Evolutionary conservation across 2,113 vertebrate species (phyloP).

Genomic region (Suncus etruscus): DNA sequence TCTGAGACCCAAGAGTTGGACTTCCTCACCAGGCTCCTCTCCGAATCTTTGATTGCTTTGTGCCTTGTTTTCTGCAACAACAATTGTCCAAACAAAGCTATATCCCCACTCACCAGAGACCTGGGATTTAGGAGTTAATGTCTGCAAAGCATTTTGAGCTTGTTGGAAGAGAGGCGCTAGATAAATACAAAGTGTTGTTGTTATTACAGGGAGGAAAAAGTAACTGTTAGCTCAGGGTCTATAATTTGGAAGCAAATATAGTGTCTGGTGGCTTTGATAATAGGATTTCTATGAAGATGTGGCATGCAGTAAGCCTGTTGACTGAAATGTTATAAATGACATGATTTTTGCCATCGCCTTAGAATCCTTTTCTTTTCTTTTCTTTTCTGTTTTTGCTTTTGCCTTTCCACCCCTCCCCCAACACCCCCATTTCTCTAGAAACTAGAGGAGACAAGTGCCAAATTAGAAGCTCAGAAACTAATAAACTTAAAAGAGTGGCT

Average conservation of each 20-base stretch:
- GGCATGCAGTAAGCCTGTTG: conserved; percentile 70
- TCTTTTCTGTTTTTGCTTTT: conserved; percentile 38
- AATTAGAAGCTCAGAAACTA: conserved; percentile 41
- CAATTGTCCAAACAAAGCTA: background rate
- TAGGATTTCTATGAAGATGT: conserved; percentile 79
- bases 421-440: conserved; percentile 39
- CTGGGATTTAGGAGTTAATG: conserved; percentile 75
- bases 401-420: conserved; percentile 38
- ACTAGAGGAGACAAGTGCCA: conserved; percentile 38
- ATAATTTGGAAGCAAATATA: conserved; percentile 82
- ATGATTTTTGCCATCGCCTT: conserved; percentile 68
- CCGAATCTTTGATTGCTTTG: background rate
- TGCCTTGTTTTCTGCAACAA: background rate
- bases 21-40: background rate
- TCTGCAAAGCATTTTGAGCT: conserved; percentile 76
- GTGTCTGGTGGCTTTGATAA: conserved; percentile 81
- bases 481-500: conserved; percentile 26
- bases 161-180: conserved; percentile 78
- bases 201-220: conserved; percentile 82
- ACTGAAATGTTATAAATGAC: conserved; percentile 73
- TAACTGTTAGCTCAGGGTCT: conserved; percentile 79
- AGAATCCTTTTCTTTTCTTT: conserved; percentile 56
- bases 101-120: background rate
- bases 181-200: conserved; percentile 83
- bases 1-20: background rate